Conservation (phyloP, 1,140 invertebrate genomes). For the Pachypsylla venusta region DNA sequence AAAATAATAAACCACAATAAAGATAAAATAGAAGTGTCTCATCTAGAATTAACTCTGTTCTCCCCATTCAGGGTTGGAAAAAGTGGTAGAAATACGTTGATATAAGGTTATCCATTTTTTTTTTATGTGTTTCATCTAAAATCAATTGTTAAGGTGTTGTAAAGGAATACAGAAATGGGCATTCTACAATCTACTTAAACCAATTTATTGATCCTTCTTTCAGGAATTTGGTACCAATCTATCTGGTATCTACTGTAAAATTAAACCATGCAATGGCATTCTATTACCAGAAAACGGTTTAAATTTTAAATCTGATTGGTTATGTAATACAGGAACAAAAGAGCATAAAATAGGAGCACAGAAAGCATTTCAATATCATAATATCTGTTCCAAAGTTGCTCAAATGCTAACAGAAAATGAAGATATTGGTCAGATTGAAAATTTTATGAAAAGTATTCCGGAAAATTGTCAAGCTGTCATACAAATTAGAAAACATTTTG, state of each 20-base stretch:
- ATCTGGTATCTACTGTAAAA: constrained; percentile 36
- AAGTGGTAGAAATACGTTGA: no score
- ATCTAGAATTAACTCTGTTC: no score
- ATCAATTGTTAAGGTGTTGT: no score
- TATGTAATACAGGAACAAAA: neutral
- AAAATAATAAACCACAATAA: no score
- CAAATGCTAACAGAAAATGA: neutral
- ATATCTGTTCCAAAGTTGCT: neutral
- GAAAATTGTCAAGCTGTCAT: neutral
- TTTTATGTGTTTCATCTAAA: no score
- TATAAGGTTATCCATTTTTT: no score
- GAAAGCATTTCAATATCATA: neutral
- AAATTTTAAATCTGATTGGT: constrained; percentile 24
- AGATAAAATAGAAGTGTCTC: no score
- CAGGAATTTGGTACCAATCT: constrained; percentile 33
- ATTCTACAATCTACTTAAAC: no score
- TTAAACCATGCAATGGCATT: constrained; percentile 26
- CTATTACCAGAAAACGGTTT: constrained; percentile 34
- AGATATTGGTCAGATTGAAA: neutral
- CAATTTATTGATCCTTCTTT: no score
- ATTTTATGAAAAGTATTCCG: neutral
- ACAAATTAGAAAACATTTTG: constrained; percentile 4
- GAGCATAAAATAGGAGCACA: neutral
- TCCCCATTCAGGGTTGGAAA: no score
- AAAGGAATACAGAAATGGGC: no score